phyloP scores from a whole-genome alignment of 1,140 invertebrate genomes.

The Drosophila littoralis region DNA sequence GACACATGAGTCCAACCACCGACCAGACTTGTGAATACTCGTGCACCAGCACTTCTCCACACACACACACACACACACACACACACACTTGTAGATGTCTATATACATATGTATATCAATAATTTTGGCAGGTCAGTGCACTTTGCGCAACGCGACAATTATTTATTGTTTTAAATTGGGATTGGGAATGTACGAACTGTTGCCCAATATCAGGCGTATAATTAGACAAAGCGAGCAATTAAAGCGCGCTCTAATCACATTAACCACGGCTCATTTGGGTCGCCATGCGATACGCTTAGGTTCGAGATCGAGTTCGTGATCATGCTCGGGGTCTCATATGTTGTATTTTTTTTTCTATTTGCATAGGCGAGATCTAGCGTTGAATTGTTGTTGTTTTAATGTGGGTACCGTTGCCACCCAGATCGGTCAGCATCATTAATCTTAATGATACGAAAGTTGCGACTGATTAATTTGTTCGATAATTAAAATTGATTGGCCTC shows the following conservation, averaged over 20 bases:
- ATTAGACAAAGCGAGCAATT: conserved; percentile 73
- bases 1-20: conserved; percentile 60
- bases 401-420: conserved; percentile 63
- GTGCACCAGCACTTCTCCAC: conserved; percentile 41
- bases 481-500: conserved; percentile 78
- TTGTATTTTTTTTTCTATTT: conserved; percentile 46
- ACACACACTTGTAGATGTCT: too few species aligned
- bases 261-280: conserved; percentile 72
- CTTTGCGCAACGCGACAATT: conserved; percentile 69
- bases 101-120: conserved; percentile 40
- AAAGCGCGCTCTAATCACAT: conserved; percentile 73
- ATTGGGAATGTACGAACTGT: conserved; percentile 2
- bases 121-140: conserved; percentile 66
- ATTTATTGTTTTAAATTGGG: conserved; percentile 59
- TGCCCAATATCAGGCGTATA: conserved; percentile 54
- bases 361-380: conserved; percentile 30
- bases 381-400: conserved; percentile 6
- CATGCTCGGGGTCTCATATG: conserved; percentile 21
- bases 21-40: conserved; percentile 29
- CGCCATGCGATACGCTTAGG: conserved; percentile 64
- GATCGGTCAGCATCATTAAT: conserved; percentile 71
- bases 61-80: too few species aligned
- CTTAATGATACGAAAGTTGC: conserved; percentile 79
- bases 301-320: conserved; percentile 58
- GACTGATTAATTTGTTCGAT: conserved; percentile 81